A percentile compares a stretch with the other conserved stretches of the same genome.
phyloP scores from a whole-genome alignment of 2,888 invertebrate genomes.

The Hirtodrosophila confusa region DNA sequence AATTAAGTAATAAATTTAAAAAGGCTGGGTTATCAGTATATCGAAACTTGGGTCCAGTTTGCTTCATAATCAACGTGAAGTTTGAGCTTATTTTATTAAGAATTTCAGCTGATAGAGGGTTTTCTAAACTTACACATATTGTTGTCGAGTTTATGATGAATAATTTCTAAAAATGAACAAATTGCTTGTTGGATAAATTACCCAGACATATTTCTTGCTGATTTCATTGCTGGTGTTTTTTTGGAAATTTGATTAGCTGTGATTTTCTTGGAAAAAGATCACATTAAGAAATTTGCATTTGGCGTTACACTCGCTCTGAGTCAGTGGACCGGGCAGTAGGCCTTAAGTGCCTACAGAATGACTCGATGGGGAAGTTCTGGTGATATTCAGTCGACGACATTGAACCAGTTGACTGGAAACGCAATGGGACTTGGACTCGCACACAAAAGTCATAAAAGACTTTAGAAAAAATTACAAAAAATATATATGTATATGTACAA shows the following conservation, averaged over 20 bases:
- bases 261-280: slow-evolving; percentile 31
- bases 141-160: slow-evolving; percentile 15
- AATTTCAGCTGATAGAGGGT: no score
- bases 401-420: slow-evolving; percentile 12
- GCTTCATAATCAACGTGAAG: no score
- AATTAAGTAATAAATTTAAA: no score
- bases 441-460: slow-evolving; percentile 18
- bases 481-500: not conserved
- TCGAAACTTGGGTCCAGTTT: no score
- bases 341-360: slow-evolving; percentile 4
- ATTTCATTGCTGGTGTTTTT: slow-evolving; percentile 18
- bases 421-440: slow-evolving; percentile 19
- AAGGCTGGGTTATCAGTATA: no score
- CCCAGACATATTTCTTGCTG: slow-evolving; percentile 28
- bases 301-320: slow-evolving; percentile 18
- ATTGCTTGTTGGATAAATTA: slow-evolving; percentile 23
- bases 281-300: slow-evolving; percentile 47
- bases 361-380: slow-evolving; percentile 14
- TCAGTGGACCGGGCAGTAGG: slow-evolving; percentile 12
- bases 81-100: no score
- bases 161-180: slow-evolving; percentile 20
- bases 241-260: slow-evolving; percentile 36
- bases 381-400: slow-evolving; percentile 38
- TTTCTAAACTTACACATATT: no score
- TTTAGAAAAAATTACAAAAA: slow-evolving; percentile 47